phyloP scores from a whole-genome alignment of 2,113 vertebrate species.

The Petromus typicus region DNA sequence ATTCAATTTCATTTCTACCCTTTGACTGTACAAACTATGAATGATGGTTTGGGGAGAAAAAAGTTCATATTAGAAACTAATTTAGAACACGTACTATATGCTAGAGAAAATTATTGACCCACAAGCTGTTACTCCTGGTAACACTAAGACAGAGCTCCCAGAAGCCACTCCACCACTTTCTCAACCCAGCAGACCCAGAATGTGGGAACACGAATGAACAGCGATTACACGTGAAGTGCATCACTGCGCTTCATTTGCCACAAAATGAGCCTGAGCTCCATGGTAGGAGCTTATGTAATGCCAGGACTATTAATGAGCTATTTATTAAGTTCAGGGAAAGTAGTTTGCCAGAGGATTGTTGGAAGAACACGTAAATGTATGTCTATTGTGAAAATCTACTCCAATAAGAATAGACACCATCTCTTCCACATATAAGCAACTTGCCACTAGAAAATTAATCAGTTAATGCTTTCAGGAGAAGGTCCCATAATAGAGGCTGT shows the following conservation, averaged over 20 bases:
- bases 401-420: neutral
- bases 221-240: neutral
- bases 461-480: neutral
- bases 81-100: neutral
- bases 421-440: neutral
- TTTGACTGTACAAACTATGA: neutral
- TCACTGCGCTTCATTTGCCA: neutral
- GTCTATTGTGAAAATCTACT: neutral
- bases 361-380: neutral
- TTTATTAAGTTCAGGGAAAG: neutral
- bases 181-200: neutral
- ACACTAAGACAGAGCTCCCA: neutral
- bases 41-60: neutral
- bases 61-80: neutral
- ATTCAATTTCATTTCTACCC: neutral
- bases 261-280: neutral
- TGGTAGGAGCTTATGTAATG: neutral
- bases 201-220: neutral
- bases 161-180: neutral
- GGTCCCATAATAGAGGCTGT: neutral
- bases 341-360: neutral
- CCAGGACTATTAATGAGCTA: neutral
- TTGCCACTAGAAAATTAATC: neutral
- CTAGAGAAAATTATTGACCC: neutral
- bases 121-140: neutral